Base-by-base conservation (phyloP, 2,888 invertebrate genomes). In the Dilophus febrilis region DNA sequence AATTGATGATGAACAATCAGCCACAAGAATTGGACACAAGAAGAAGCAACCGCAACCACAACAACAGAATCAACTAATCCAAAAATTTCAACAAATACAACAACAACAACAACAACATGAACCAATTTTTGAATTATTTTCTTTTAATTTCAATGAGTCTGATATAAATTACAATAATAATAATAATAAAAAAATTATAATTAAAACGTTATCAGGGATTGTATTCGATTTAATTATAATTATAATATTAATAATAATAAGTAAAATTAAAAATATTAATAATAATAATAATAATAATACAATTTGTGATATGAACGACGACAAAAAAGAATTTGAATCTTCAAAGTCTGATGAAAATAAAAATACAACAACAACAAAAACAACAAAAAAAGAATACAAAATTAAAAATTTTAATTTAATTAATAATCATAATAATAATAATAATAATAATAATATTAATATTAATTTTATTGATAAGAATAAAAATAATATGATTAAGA, bases 91-190 rank as follows among this genome's bases (percentile, higher is more conserved):
- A 13, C 12, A 13, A n/a, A 19, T 13, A 36, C 35, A 37, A 37
- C 29, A 32, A 42, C 30, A 37, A 44, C 28, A n/a, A 36, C 11
- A 36, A n/a, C n/a, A n/a, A n/a, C n/a, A n/a, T n/a, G n/a, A n/a
- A n/a, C n/a, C n/a, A n/a, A n/a, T n/a, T n/a, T n/a, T n/a, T n/a
- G n/a, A n/a, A n/a, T n/a, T n/a, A n/a, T n/a, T n/a, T n/a, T n/a
- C n/a, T n/a, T n/a, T n/a, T n/a, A n/a, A n/a, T n/a, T n/a, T 28
- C n/a, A 27, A 35, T 40, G 36, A 36, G 36, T 38, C 37, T 41
- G 42, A 44, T 37, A 35, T 35, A 36, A 30, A 36, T 35, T 43
- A 34, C 32, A 27, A 37, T 38, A 26, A 38, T 31, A 17, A 27
- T 19, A 17, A 38, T 38, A 38, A 38, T 11, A 31, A 38, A 22